Base-by-base conservation (phyloP, 2,797 vertebrate genomes). In the Xyrichtys novacula region DNA sequence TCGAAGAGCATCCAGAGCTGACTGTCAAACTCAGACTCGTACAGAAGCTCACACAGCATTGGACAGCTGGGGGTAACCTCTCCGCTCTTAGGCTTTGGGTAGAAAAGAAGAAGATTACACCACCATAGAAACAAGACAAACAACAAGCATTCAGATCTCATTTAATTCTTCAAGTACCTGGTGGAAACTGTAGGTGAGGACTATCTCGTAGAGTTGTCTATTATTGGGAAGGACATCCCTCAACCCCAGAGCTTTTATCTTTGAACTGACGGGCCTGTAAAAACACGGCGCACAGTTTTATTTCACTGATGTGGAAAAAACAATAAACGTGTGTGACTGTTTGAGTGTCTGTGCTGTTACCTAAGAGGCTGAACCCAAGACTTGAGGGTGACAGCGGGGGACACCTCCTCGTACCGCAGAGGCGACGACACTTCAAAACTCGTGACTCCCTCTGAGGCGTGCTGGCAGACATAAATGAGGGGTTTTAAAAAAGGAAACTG, bases 1-100 rank as follows among this genome's bases (percentile, higher is more conserved):
- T 99, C 98, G 85, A 97, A 99, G 73, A 99, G 93, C 88, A 99
- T 97, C 98, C 98, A 99, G 1, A 99, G 93, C 34, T 99, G 98
- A 90, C 97, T 98, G 92, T 99, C 98, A 87, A 96, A 99, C 92
- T 99, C 98, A 1, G 98, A 99, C 89, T 99, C 98, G 0, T 99
- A 99, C 5, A 99, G 76, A 50, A 99, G 86, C 85, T 99, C 97
- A 91, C 97, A 99, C 56, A 99, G 94, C 72, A 97, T 90, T 0
- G 98, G 98, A 74, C 98, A 99, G 88, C 98, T 98, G 58, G 97
- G 97, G 22, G 96, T 98, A 53, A 98, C 96, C 85, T 99, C 98
- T 22, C 98, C 98, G 78, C 95, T 97, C 89, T 99, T 99, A 7
- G 97, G 96, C 98, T 99, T 81, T 63, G 75, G 48, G 72, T 2